These are phyloP conservation scores for Muntiacus reevesi DNA, from an alignment of 2,113 vertebrate genomes.

Conservation along the genomic window DNA sequence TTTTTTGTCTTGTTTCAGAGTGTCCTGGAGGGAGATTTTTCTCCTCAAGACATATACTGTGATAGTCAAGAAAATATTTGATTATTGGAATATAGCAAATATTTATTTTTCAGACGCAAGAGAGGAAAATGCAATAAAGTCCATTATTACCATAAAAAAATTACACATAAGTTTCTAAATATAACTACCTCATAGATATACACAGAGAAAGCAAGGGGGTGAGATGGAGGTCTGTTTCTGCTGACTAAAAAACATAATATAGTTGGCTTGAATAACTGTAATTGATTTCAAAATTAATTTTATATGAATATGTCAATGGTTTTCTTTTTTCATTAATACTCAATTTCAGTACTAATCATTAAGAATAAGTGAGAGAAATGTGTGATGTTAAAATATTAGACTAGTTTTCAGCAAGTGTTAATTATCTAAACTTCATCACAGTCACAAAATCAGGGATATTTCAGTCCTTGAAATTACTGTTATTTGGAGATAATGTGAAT, in stretches of 20 bases:
- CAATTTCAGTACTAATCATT: background rate
- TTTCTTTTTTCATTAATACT: background rate
- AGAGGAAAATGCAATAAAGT: background rate
- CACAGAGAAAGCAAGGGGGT: background rate
- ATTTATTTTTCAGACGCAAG: background rate
- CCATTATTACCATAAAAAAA: background rate
- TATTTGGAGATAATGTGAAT: background rate
- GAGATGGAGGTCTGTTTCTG: background rate
- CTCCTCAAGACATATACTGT: background rate
- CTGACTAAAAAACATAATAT: background rate
- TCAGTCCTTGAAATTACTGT: background rate
- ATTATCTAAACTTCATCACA: background rate
- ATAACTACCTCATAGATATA: background rate
- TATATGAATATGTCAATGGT: background rate
- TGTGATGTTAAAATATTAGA: background rate
- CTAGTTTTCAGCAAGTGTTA: background rate
- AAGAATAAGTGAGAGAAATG: background rate
- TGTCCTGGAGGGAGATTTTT: background rate
- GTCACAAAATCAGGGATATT: background rate
- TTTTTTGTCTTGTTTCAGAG: background rate
- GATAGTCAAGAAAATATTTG: background rate
- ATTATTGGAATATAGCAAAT: background rate
- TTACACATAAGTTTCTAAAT: background rate
- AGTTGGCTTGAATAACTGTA: background rate
- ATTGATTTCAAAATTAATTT: background rate